phyloP scores from a whole-genome alignment of 2,797 vertebrate species.

The Erethizon dorsatum region DNA sequence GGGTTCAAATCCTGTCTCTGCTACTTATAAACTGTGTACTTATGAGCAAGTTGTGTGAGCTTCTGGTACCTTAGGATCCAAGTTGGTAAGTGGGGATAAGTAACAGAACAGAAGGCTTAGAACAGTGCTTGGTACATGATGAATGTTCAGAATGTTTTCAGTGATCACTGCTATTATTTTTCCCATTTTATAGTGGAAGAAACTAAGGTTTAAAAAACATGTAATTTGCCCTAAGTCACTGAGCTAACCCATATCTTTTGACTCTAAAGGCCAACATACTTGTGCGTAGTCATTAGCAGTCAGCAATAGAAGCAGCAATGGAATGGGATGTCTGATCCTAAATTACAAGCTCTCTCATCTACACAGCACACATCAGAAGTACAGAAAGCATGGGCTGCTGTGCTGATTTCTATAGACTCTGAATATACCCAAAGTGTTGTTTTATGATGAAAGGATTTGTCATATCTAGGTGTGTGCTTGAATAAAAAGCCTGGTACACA shows the following conservation, averaged over 20 bases:
- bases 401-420: not conserved
- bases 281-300: not conserved
- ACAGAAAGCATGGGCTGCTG: not conserved
- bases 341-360: not conserved
- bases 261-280: not conserved
- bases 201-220: not conserved
- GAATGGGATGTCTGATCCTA: accelerated
- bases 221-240: not conserved
- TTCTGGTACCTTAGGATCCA: not conserved
- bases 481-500: not conserved
- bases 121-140: accelerated
- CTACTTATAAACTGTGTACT: not conserved
- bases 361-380: not conserved
- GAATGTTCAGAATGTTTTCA: not conserved
- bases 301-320: not conserved
- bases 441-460: not conserved
- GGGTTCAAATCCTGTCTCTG: not conserved
- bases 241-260: slow-evolving; percentile 5
- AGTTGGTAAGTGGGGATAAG: not conserved
- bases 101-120: not conserved
- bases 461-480: not conserved
- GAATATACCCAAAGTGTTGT: not conserved
- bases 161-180: not conserved
- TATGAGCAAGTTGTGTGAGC: not conserved
- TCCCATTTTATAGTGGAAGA: slow-evolving; percentile 2